phyloP scores from a whole-genome alignment of 2,797 vertebrate species.

The Sebastolobus alascanus region DNA sequence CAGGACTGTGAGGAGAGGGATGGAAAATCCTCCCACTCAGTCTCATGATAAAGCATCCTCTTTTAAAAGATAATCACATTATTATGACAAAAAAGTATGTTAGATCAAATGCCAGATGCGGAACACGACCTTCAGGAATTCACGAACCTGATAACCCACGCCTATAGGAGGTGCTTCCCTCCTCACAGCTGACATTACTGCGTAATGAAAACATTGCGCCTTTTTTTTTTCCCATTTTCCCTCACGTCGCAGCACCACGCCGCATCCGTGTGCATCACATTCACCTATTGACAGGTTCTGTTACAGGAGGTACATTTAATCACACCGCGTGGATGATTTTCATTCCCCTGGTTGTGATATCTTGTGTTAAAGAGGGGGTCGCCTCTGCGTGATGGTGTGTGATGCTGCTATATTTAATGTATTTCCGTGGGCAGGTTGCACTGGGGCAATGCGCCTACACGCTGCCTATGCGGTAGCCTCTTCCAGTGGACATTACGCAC shows the following conservation, averaged over 20 bases:
- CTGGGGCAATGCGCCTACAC: constrained; percentile 81
- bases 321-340: not conserved
- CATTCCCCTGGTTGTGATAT: not conserved
- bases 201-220: constrained; percentile 86
- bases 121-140: constrained; percentile 65
- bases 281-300: constrained; percentile 70
- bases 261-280: constrained; percentile 80
- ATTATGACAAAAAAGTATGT: not conserved
- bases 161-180: constrained; percentile 65
- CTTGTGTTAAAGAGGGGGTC: not conserved
- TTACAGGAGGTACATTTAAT: constrained; percentile 52
- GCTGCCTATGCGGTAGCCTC: constrained; percentile 68
- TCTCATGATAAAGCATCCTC: not conserved
- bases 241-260: constrained; percentile 77
- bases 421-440: constrained; percentile 77
- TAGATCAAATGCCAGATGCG: constrained; percentile 28
- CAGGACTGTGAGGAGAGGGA: not conserved
- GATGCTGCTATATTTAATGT: constrained; percentile 61
- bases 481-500: constrained; percentile 8
- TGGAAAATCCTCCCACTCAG: constrained; percentile 1
- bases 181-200: constrained; percentile 79
- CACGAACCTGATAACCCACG: constrained; percentile 53
- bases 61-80: not conserved
- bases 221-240: constrained; percentile 50
- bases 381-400: constrained; percentile 10